phyloP scores from a whole-genome alignment of 1,140 invertebrate genomes.

The Agrilus planipennis region DNA sequence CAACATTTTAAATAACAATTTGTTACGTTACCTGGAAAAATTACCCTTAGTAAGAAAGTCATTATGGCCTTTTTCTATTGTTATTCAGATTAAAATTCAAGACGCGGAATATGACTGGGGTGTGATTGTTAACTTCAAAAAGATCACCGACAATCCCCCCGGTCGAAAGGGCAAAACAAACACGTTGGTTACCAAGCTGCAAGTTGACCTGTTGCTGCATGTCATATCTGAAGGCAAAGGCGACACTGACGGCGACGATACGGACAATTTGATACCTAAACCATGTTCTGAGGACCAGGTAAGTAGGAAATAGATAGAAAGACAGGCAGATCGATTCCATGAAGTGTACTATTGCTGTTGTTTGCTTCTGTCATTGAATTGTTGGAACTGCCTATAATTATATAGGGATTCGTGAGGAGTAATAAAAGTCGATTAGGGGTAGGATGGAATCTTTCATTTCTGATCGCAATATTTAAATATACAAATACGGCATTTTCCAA shows the following conservation, averaged over 20 bases:
- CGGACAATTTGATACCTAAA: constrained; percentile 42
- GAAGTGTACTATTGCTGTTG: no score
- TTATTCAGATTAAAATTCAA: constrained; percentile 64
- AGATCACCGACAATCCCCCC: constrained; percentile 39
- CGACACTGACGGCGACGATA: constrained; percentile 41
- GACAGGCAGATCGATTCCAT: no score
- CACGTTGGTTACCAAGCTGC: constrained; percentile 48
- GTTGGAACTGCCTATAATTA: no score
- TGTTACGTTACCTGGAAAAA: no score
- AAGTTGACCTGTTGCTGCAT: constrained; percentile 75
- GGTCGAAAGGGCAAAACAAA: constrained; percentile 37
- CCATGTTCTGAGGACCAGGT: constrained; percentile 53
- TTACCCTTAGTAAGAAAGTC: constrained; percentile 2
- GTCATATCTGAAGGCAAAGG: constrained; percentile 42
- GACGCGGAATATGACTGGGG: constrained; percentile 92
- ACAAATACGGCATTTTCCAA: no score
- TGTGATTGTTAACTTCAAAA: constrained; percentile 86
- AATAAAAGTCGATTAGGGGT: no score
- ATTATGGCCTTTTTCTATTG: constrained; percentile 7
- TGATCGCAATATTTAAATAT: no score
- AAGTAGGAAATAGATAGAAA: no score
- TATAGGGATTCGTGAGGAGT: no score
- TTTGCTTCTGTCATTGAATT: no score
- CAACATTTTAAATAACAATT: no score
- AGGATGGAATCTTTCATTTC: no score